Evolutionary conservation across 1,140 invertebrate genomes (phyloP).

Genomic region (Hylyphantes graminicola): DNA sequence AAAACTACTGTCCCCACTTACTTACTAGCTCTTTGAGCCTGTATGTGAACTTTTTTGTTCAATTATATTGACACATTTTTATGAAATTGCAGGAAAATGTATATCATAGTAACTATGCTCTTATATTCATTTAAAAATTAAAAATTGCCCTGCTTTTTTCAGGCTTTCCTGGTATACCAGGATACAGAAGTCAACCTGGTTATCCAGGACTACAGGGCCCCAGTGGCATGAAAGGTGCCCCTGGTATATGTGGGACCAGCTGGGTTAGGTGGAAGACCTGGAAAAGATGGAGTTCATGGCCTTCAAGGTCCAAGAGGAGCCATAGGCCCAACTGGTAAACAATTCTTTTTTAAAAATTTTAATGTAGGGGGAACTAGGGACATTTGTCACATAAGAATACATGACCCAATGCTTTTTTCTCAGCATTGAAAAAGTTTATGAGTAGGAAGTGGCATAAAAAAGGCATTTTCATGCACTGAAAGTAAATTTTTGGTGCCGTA

Average conservation of each 20-base stretch:
- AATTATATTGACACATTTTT: background rate
- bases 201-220: conserved; percentile 57
- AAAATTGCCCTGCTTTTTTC: background rate
- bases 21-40: background rate
- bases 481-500: no score
- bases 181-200: conserved; percentile 42
- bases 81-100: background rate
- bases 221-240: conserved; percentile 75
- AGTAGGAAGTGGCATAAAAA: no score
- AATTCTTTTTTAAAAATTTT: background rate
- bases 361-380: no score
- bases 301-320: conserved; percentile 60
- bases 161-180: conserved; percentile 61
- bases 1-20: no score
- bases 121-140: no score
- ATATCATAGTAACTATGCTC: no score
- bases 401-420: no score
- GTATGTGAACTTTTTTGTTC: background rate
- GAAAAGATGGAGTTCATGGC: conserved; percentile 66
- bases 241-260: conserved; percentile 68
- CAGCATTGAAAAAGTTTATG: no score
- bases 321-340: conserved; percentile 61
- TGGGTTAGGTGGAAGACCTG: conserved; percentile 65
- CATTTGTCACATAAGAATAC: no score
- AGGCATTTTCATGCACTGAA: no score